phyloP scores from a whole-genome alignment of 2,797 vertebrate species.

The Halcyon leucocephala region DNA sequence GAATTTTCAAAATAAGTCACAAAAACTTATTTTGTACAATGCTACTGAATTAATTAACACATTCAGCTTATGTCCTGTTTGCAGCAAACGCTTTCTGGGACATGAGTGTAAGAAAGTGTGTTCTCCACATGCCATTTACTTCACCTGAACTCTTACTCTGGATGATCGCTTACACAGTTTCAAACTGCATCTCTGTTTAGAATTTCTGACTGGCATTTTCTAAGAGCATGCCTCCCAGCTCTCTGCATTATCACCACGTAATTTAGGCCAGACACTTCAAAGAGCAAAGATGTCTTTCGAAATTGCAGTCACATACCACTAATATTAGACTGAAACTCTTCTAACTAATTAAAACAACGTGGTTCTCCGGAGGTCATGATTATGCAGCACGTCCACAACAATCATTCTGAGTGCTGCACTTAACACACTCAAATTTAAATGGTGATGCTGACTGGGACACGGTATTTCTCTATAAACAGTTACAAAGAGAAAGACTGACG shows the following conservation, averaged over 20 bases:
- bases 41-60: background rate
- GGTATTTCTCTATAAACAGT: background rate
- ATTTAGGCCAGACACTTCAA: background rate
- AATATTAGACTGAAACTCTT: background rate
- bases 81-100: background rate
- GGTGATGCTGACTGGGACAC: background rate
- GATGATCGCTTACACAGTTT: background rate
- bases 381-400: background rate
- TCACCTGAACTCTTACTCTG: background rate
- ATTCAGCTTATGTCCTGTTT: background rate
- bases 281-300: background rate
- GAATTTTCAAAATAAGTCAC: background rate
- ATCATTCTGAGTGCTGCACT: background rate
- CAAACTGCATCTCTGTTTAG: background rate
- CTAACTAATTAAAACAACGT: slow-evolving; percentile 38
- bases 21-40: background rate
- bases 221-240: background rate
- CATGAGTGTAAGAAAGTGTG: background rate
- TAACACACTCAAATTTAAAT: background rate
- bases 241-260: background rate
- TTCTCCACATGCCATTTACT: background rate
- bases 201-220: background rate
- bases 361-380: background rate
- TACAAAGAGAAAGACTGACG: background rate
- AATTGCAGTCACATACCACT: slow-evolving; percentile 1